phyloP scores from a whole-genome alignment of 2,888 invertebrate genomes.

The Dynastes grantii region DNA sequence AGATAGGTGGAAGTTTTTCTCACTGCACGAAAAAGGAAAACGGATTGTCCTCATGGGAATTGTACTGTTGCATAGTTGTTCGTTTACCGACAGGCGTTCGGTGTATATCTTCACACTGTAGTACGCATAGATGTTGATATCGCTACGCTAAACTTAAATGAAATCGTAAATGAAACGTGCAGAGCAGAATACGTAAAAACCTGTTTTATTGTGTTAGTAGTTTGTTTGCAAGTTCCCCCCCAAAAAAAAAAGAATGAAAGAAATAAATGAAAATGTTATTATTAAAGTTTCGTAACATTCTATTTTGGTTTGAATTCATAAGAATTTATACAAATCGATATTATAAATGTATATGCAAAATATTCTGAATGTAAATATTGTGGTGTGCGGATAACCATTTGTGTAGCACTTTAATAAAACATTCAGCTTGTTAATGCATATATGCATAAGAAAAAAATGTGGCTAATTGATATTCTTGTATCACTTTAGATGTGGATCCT shows the following conservation, averaged over 20 bases:
- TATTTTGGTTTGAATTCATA: conserved; percentile 10
- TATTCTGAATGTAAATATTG: not conserved
- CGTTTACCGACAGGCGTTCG: not conserved
- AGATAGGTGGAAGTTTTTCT: conserved; percentile 24
- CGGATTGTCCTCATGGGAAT: conserved; percentile 25
- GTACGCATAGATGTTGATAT: conserved; percentile 5
- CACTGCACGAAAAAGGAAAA: not conserved
- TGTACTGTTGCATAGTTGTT: conserved; percentile 19
- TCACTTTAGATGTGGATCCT: no score
- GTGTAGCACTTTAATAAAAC: no score
- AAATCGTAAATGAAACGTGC: conserved; percentile 37
- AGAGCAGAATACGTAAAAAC: conserved; percentile 24
- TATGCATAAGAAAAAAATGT: no score
- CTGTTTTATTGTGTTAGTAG: conserved; percentile 41
- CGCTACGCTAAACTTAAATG: conserved; percentile 9
- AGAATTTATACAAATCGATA: not conserved
- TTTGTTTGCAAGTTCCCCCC: conserved; percentile 12
- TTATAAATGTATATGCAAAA: not conserved
- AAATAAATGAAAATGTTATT: conserved; percentile 14
- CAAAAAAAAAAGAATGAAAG: not conserved
- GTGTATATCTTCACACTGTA: conserved; percentile 1
- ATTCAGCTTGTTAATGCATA: no score
- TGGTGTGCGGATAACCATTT: no score
- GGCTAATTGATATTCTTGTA: no score
- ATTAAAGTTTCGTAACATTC: conserved; percentile 7